Conservation (phyloP, 2,888 invertebrate genomes). For the Hydroisotoma schaefferi region DNA sequence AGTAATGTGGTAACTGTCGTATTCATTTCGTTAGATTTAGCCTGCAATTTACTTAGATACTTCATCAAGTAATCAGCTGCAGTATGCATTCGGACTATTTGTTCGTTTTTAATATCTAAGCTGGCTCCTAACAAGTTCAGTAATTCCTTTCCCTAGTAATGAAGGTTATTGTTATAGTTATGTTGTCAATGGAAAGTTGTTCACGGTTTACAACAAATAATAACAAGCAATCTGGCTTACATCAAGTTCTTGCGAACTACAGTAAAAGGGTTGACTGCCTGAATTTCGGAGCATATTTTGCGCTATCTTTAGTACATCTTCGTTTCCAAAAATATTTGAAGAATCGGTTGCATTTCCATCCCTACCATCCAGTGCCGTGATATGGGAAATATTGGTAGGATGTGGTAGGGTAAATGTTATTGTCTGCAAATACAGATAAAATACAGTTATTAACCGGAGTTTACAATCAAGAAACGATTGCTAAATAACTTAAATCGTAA, state of each 20-base stretch:
- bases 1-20: background rate
- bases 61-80: conserved; percentile 29
- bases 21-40: conserved; percentile 28
- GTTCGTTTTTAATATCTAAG: conserved; percentile 19
- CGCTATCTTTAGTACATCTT: background rate
- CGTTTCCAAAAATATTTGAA: too few relatives aligned
- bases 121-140: too few relatives aligned
- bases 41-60: conserved; percentile 3
- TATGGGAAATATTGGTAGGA: background rate
- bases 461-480: background rate
- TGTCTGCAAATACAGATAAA: conserved; percentile 1
- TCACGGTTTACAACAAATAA: background rate
- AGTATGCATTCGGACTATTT: conserved; percentile 25
- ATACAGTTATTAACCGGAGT: background rate
- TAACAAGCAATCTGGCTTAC: conserved; percentile 17
- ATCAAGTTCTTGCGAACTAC: conserved; percentile 33
- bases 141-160: background rate
- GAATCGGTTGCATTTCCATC: too few relatives aligned
- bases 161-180: background rate
- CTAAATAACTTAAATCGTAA: background rate
- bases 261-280: conserved; percentile 29
- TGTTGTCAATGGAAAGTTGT: background rate
- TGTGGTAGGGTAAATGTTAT: background rate
- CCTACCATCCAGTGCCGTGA: too few relatives aligned
- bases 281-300: background rate